Evolutionary conservation across 2,888 invertebrate species (phyloP).

Genomic region (Luperina testacea): DNA sequence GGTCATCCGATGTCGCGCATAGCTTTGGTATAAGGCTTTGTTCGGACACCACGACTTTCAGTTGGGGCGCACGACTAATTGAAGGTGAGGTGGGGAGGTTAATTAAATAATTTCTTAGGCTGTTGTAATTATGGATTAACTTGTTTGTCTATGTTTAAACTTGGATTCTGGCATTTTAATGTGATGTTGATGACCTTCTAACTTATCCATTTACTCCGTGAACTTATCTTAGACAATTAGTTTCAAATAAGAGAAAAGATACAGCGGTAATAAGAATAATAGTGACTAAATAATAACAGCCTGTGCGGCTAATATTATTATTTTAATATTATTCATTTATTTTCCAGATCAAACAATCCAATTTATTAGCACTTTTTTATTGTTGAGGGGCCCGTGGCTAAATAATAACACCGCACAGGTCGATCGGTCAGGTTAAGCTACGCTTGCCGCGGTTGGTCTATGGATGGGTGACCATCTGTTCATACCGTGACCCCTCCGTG

Average conservation of each 20-base stretch:
- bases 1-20: constrained; percentile 56
- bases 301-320: no score
- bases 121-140: not conserved
- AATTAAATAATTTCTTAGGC: not conserved
- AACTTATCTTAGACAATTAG: not conserved
- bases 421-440: no score
- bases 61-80: constrained; percentile 1
- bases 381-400: no score
- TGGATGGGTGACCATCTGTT: no score
- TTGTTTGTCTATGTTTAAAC: not conserved
- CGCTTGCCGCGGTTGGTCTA: no score
- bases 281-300: no score
- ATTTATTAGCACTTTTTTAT: no score
- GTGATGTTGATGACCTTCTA: not conserved
- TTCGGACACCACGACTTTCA: constrained; percentile 20
- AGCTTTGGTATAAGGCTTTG: constrained; percentile 25
- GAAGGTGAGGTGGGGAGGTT: not conserved
- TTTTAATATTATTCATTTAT: no score
- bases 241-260: not conserved
- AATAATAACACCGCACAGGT: no score
- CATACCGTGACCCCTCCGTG: no score
- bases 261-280: not conserved
- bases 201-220: no score
- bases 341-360: no score
- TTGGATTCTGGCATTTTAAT: not conserved